Base-by-base conservation (phyloP, 2,113 vertebrate species). In the Callopanchax toddi region DNA sequence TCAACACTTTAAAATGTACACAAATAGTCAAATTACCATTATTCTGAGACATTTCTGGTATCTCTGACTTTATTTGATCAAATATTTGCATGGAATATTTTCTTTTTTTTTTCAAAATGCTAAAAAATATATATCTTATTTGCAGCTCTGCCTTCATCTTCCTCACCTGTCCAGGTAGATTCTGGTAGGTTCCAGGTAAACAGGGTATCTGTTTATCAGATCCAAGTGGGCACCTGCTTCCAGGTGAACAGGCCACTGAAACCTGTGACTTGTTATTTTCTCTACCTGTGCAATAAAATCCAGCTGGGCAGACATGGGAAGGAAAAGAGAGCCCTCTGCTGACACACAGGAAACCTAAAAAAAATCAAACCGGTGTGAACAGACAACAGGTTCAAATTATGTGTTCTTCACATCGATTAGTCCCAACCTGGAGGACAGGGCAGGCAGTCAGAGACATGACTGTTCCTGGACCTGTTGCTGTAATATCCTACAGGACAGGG, bases 221-320 rank as follows among this genome's bases (percentile, higher is more conserved):
- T 46, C 95, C 95, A 54, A 70, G 4, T n/a, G 95, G 95, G 44
- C 96, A 97, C 21, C 84, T 92, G 67, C 94, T 83, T 45, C 95
- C 94, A 62, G 82, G 59, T 29, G 93, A 91, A 71, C 96, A 97
- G n/a, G 84, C 21, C 42, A 79, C 5, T 20, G 88, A 74, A 39
- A 69, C 37, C 40, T 73, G 77, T 43, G 52, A 64, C 57, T 81
- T 89, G 68, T 74, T 23, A 55, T 78, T 87, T 58, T 73, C 78
- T 39, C 62, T 60, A 2, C 76, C 56, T 26, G 91, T 90, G 63
- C 92, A 94, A 69, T 89, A 93, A 57, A 58, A 90, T 1, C 92
- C 93, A 13, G 84, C 86, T 22, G 86, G 82, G 59, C 93, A 94
- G 22, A 85, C 16, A 58, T 88, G 70, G 74, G 90, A 91, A 86